Percentiles rank a stretch among this genome's conserved stretches.
Conservation (phyloP, 2,113 vertebrate genomes). For the Nothoprocta pentlandii region DNA sequence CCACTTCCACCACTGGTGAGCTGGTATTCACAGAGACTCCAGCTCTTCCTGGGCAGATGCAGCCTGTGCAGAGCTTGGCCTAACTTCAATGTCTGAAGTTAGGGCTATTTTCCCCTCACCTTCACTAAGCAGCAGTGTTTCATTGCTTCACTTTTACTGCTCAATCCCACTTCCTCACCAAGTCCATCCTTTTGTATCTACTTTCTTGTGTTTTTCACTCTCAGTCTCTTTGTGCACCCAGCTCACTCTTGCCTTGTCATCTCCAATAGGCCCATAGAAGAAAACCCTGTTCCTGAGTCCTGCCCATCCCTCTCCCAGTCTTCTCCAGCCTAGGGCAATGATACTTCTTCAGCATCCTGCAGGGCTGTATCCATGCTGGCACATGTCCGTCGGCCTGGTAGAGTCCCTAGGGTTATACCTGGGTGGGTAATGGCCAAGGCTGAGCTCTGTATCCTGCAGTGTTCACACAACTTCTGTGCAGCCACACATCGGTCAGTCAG, state of each 20-base stretch:
- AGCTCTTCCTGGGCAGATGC: background rate
- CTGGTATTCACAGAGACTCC: background rate
- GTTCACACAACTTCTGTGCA: background rate
- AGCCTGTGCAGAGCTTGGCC: background rate
- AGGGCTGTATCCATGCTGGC: background rate
- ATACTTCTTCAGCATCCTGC: background rate
- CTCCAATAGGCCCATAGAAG: too few species aligned
- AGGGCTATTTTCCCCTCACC: too few species aligned
- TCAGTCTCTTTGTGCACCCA: background rate
- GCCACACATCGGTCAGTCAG: background rate
- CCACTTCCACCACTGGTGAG: background rate
- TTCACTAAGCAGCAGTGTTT: too few species aligned
- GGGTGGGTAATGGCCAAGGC: accelerated
- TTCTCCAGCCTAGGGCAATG: background rate
- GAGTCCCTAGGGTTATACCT: background rate
- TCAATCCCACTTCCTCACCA: too few species aligned
- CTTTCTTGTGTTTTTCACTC: background rate
- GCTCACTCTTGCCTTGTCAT: background rate
- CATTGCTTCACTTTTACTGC: too few species aligned
- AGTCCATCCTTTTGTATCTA: background rate
- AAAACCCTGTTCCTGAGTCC: too few species aligned
- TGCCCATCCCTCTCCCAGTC: too few species aligned
- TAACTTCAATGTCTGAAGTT: background rate
- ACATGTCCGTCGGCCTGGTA: background rate
- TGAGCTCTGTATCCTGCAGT: background rate